These are phyloP conservation scores for Morpho helenor DNA, from an alignment of 2,888 invertebrate species.

Conservation along the genomic window DNA sequence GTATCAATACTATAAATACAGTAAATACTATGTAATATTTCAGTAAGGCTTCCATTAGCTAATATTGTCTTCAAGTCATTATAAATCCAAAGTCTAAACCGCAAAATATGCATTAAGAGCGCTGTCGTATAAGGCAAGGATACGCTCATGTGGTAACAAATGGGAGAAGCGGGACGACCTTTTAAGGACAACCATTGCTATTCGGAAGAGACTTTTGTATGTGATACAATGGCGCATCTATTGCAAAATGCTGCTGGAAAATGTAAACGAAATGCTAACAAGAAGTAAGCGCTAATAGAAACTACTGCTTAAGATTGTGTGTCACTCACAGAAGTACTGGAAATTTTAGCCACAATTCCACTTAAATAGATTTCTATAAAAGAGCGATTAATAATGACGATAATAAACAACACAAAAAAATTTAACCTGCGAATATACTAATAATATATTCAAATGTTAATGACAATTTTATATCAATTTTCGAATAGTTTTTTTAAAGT, in stretches of 20 bases:
- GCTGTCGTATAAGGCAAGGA: constrained; percentile 20
- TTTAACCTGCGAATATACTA: too few species aligned
- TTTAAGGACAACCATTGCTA: constrained; percentile 61
- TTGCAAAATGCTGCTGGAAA: constrained; percentile 38
- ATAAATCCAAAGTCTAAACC: constrained; percentile 16
- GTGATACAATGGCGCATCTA: constrained; percentile 69
- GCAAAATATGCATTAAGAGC: constrained; percentile 21
- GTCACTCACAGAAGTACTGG: constrained; percentile 1
- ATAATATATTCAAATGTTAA: too few species aligned
- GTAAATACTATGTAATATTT: constrained; percentile 4
- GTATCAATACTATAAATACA: neutral
- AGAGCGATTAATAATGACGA: too few species aligned
- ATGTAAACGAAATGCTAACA: constrained; percentile 57
- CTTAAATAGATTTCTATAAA: too few species aligned
- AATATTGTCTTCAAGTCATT: constrained; percentile 19
- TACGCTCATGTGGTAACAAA: constrained; percentile 56
- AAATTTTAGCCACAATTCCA: neutral
- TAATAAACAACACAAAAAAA: too few species aligned
- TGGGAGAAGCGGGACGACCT: constrained; percentile 52
- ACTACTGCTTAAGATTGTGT: constrained; percentile 44
- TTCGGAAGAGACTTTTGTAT: constrained; percentile 67
- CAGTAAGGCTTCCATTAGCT: constrained; percentile 3
- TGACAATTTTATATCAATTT: too few species aligned
- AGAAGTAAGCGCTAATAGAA: constrained; percentile 63
- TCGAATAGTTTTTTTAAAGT: too few species aligned